These are phyloP conservation scores for Trachelus stipa DNA, from an alignment of 2,888 invertebrate species.

Conservation along the genomic window DNA sequence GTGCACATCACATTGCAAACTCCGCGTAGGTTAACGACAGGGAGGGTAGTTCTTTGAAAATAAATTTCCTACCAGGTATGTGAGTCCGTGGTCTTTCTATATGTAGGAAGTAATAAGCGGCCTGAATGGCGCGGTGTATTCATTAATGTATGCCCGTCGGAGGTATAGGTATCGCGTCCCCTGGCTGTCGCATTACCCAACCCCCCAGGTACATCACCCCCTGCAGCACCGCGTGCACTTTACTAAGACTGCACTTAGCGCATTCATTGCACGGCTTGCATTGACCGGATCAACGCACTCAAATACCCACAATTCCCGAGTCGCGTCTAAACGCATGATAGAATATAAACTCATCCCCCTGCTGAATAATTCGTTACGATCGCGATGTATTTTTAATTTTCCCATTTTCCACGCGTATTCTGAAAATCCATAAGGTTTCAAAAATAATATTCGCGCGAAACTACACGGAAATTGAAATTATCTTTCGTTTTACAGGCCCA, in stretches of 20 bases:
- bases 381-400: not conserved
- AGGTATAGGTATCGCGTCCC: slow-evolving; percentile 28
- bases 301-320: slow-evolving; percentile 31
- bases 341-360: not conserved
- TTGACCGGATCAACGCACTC: slow-evolving; percentile 60
- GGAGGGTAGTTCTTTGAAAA: slow-evolving; percentile 21
- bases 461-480: not conserved
- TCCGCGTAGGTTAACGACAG: slow-evolving; percentile 2
- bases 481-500: not conserved
- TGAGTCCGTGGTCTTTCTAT: not conserved
- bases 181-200: slow-evolving; percentile 36
- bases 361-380: not conserved
- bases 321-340: slow-evolving; percentile 1
- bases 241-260: slow-evolving; percentile 57
- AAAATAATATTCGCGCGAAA: not conserved
- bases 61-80: slow-evolving; percentile 8
- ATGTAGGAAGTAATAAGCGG: slow-evolving; percentile 54
- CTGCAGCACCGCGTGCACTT: slow-evolving; percentile 27
- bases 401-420: not conserved
- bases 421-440: not conserved
- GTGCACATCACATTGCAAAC: not conserved
- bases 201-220: slow-evolving; percentile 21
- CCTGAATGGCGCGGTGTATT: slow-evolving; percentile 54
- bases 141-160: slow-evolving; percentile 52
- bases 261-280: slow-evolving; percentile 53